A percentile compares a stretch with the other conserved stretches of the same genome.
Conservation (phyloP, 2,797 vertebrate species). For the Scarus forsteni region DNA sequence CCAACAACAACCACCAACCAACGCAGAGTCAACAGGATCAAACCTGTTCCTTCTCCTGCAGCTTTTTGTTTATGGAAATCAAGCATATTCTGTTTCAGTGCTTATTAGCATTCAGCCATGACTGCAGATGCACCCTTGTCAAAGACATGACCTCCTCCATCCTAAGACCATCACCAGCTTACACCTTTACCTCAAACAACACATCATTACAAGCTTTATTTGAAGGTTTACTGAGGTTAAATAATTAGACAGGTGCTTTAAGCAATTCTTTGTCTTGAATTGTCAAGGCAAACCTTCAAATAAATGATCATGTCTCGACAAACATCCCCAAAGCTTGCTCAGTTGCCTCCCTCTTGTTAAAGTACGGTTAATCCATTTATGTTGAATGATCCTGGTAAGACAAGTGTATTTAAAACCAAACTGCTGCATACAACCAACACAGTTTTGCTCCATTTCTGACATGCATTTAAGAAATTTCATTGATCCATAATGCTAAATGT, state of each 20-base stretch:
- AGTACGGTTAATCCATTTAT: conserved; percentile 64
- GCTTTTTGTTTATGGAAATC: conserved; percentile 37
- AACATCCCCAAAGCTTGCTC: conserved; percentile 75
- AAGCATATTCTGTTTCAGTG: too few relatives aligned
- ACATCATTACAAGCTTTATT: conserved; percentile 73
- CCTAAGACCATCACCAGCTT: conserved; percentile 16
- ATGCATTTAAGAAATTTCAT: conserved; percentile 62
- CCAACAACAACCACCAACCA: conserved; percentile 58
- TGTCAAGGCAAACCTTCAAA: conserved; percentile 75
- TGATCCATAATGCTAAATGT: conserved; percentile 21
- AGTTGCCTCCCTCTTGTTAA: conserved; percentile 66
- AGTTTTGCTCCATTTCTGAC: conserved; percentile 49
- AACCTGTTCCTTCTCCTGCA: conserved; percentile 48
- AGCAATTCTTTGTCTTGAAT: background rate
- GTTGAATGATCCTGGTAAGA: conserved; percentile 19
- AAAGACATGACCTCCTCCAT: conserved; percentile 49
- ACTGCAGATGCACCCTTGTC: conserved; percentile 27
- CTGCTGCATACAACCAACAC: conserved; percentile 23
- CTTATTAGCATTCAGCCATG: too few relatives aligned
- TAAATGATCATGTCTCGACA: conserved; percentile 70
- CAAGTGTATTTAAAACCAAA: conserved; percentile 30
- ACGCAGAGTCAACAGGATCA: conserved; percentile 64
- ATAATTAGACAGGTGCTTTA: background rate
- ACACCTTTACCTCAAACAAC: conserved; percentile 66
- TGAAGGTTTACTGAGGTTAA: conserved; percentile 67